Percentiles rank a stretch among this genome's conserved stretches.
Conservation (phyloP, 2,888 invertebrate genomes). For the Eugnorisma glareosa region DNA sequence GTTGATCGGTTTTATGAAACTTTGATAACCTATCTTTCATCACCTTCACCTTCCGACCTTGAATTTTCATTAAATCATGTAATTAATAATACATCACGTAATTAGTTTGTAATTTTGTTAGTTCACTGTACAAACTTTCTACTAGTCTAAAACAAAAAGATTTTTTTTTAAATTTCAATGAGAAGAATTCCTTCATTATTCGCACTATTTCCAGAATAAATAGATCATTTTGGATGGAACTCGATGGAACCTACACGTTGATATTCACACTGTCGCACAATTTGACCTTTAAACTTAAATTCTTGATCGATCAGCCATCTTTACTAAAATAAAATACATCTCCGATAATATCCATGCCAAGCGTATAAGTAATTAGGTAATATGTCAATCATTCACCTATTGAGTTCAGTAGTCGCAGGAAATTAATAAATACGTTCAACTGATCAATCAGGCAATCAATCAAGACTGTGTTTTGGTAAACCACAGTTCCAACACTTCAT, state of each 20-base stretch:
- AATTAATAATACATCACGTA: too few species aligned
- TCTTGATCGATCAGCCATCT: constrained; percentile 7
- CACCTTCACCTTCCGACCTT: too few species aligned
- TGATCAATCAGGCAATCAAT: constrained; percentile 47
- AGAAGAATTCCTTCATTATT: neutral
- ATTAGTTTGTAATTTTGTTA: too few species aligned
- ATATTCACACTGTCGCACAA: neutral
- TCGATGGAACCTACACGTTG: neutral
- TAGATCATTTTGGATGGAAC: neutral
- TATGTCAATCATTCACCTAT: constrained; percentile 47
- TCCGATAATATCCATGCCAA: constrained; percentile 10
- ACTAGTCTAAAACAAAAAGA: rapidly evolving
- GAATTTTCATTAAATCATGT: too few species aligned
- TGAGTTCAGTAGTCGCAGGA: constrained; percentile 28
- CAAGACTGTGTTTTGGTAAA: constrained; percentile 34
- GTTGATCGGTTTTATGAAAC: too few species aligned
- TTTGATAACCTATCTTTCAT: too few species aligned
- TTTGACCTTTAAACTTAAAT: too few species aligned
- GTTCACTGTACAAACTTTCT: neutral
- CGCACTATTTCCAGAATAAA: too few species aligned
- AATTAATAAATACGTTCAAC: constrained; percentile 48
- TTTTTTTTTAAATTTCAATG: neutral
- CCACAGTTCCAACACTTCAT: constrained; percentile 19
- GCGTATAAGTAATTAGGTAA: constrained; percentile 48
- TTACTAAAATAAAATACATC: neutral